These are phyloP conservation scores for Lycocerus yunnanus DNA, from an alignment of 2,888 invertebrate species.

Conservation along the genomic window DNA sequence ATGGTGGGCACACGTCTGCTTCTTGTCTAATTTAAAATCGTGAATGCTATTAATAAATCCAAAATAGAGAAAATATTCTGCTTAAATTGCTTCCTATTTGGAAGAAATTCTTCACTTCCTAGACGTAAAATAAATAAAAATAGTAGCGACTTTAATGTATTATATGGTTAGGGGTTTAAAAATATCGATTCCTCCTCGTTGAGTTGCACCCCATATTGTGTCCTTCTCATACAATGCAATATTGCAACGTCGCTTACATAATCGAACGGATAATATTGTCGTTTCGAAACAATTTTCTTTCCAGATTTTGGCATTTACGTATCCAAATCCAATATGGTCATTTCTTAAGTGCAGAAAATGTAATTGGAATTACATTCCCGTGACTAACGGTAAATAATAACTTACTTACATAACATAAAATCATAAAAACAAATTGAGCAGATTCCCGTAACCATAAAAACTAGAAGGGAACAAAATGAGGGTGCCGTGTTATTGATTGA, in stretches of 20 bases:
- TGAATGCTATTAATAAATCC: not conserved
- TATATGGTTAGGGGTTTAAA: not conserved
- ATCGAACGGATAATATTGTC: not conserved
- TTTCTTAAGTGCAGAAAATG: not conserved
- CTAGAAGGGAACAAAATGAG: not conserved
- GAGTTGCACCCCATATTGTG: not conserved
- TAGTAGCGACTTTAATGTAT: not conserved
- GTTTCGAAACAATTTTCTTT: not conserved
- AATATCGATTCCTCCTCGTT: not conserved
- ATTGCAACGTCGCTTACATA: not conserved
- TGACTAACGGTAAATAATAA: not conserved
- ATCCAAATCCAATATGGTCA: not conserved
- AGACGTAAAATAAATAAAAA: not conserved
- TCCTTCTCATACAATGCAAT: not conserved
- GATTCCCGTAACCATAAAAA: not conserved
- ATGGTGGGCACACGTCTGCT: not conserved
- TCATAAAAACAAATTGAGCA: not conserved
- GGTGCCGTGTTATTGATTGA: not conserved
- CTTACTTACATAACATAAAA: not conserved
- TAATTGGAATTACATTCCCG: not conserved
- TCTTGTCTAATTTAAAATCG: not conserved
- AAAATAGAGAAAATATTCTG: not conserved
- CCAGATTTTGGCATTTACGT: not conserved
- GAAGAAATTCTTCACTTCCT: not conserved
- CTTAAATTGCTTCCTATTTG: not conserved